These are phyloP conservation scores for Riptortus pedestris DNA, from an alignment of 1,140 invertebrate species.

Conservation along the genomic window DNA sequence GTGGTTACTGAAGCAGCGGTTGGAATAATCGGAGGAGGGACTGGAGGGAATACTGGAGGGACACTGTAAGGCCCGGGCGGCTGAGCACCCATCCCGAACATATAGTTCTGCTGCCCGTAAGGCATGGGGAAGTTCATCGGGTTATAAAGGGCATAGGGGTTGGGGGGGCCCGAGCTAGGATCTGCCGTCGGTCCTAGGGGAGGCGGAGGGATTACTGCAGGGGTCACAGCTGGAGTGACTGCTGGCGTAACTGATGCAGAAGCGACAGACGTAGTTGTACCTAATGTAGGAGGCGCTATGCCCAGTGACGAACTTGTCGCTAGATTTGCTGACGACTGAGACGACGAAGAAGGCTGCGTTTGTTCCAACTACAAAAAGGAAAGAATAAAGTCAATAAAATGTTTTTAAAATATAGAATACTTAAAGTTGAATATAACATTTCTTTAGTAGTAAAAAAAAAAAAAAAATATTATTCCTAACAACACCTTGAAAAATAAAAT, in stretches of 20 bases:
- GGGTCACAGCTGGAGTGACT: not conserved
- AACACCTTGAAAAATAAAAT: too few relatives aligned
- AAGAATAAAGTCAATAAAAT: not conserved
- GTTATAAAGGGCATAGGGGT: slow-evolving; percentile 1
- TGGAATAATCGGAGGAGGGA: not conserved
- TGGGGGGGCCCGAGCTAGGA: not conserved
- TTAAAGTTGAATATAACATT: too few relatives aligned
- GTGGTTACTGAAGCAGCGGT: not conserved
- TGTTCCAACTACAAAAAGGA: not conserved
- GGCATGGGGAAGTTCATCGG: not conserved
- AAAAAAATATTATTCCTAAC: too few relatives aligned
- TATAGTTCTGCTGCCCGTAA: not conserved
- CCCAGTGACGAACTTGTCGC: not conserved
- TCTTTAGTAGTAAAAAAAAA: too few relatives aligned
- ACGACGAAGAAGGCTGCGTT: not conserved
- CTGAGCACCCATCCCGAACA: not conserved
- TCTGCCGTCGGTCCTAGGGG: not conserved
- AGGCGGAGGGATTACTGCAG: not conserved
- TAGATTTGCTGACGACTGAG: not conserved
- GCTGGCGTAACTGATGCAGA: not conserved
- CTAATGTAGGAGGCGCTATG: not conserved
- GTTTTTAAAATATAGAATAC: not conserved
- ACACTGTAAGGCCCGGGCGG: not conserved
- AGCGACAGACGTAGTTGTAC: not conserved
- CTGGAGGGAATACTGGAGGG: slow-evolving; percentile 9